Percentiles rank a stretch among this genome's conserved stretches.
Conservation (phyloP, 2,797 vertebrate genomes). For the Oreortyx pictus region DNA sequence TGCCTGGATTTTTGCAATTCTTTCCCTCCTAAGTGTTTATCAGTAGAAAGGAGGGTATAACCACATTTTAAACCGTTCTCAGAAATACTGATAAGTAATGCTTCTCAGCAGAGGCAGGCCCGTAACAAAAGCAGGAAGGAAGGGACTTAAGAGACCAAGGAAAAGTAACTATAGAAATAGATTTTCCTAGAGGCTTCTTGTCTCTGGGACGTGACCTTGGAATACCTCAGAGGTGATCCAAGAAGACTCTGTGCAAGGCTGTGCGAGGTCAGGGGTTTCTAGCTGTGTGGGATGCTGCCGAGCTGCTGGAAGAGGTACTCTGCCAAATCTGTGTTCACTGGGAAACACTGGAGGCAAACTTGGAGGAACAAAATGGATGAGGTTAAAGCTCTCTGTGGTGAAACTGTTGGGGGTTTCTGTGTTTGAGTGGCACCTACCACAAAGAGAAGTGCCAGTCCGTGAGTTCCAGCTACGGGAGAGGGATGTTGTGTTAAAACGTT, state of each 20-base stretch:
- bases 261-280: neutral
- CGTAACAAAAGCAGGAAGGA: slow-evolving; percentile 51
- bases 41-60: neutral
- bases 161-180: neutral
- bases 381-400: neutral
- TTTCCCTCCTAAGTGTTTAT: neutral
- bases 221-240: slow-evolving; percentile 28
- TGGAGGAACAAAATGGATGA: neutral
- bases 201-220: slow-evolving; percentile 11
- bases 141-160: neutral
- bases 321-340: neutral
- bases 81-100: neutral
- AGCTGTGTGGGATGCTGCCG: neutral
- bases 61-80: slow-evolving; percentile 2
- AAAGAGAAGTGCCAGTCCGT: fast-evolving
- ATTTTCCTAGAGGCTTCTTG: slow-evolving; percentile 27
- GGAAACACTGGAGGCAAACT: neutral
- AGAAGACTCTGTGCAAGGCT: slow-evolving; percentile 28
- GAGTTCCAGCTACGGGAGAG: neutral
- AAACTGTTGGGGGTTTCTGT: neutral
- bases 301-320: neutral
- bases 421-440: neutral
- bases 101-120: neutral
- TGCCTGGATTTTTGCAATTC: slow-evolving; percentile 1
- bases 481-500: neutral